These are phyloP conservation scores for Pollachius pollachius DNA, from an alignment of 2,113 vertebrate genomes.

Conservation along the genomic window DNA sequence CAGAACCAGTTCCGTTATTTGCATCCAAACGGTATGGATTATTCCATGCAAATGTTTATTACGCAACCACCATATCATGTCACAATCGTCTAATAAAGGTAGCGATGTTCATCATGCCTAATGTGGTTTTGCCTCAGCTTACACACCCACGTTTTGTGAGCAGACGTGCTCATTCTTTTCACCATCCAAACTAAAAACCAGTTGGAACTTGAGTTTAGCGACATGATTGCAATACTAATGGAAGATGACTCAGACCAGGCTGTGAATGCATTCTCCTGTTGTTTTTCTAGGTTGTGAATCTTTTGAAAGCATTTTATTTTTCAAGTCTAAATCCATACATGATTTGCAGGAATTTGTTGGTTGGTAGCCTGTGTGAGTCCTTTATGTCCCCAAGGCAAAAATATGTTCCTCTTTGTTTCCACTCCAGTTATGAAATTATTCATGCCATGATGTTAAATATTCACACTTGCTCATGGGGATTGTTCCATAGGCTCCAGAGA, in stretches of 20 bases:
- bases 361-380: constrained; percentile 33
- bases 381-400: constrained; percentile 24
- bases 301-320: background rate
- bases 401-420: constrained; percentile 27
- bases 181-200: constrained; percentile 27
- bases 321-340: background rate
- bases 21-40: too few species aligned
- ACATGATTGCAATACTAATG: constrained; percentile 16
- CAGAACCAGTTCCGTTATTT: background rate
- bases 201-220: constrained; percentile 44
- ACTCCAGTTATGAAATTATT: constrained; percentile 28
- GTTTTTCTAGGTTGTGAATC: constrained; percentile 22
- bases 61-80: too few species aligned
- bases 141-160: constrained; percentile 27
- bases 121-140: background rate
- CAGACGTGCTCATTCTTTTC: background rate
- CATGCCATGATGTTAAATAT: constrained; percentile 42
- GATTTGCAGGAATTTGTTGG: constrained; percentile 13
- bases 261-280: constrained; percentile 36
- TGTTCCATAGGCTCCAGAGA: constrained; percentile 83
- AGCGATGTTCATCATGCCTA: background rate
- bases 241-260: background rate
- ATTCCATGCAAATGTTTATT: too few species aligned
- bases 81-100: too few species aligned
- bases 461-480: constrained; percentile 8